These are phyloP conservation scores for Sphaeridia pumilis DNA, from an alignment of 2,888 invertebrate species.

Conservation along the genomic window DNA sequence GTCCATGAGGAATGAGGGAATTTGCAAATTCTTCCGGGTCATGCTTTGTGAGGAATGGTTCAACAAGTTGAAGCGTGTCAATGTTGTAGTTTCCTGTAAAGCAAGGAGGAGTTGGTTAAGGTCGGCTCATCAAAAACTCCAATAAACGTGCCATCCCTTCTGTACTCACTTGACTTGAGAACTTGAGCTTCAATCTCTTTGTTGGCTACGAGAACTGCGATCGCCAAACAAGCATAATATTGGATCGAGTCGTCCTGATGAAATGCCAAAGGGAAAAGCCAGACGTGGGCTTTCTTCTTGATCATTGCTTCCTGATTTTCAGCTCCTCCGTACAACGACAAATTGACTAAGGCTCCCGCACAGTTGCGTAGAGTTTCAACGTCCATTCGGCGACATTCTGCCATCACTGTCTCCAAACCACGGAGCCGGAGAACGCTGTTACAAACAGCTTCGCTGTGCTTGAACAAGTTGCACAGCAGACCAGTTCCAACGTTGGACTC, in stretches of 20 bases:
- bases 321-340: conserved; percentile 90
- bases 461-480: conserved; percentile 84
- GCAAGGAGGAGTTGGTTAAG: too few relatives aligned
- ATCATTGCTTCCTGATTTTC: conserved; percentile 98
- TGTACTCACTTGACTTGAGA: conserved; percentile 54
- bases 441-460: conserved; percentile 92
- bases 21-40: conserved; percentile 90
- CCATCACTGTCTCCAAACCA: conserved; percentile 85
- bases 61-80: conserved; percentile 91
- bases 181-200: conserved; percentile 97
- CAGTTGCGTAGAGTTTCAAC: conserved; percentile 87
- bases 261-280: conserved; percentile 95
- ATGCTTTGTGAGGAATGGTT: conserved; percentile 89
- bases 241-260: conserved; percentile 93
- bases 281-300: conserved; percentile 81
- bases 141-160: too few relatives aligned
- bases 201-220: conserved; percentile 90
- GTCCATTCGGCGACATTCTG: conserved; percentile 86
- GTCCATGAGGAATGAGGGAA: conserved; percentile 81
- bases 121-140: too few relatives aligned
- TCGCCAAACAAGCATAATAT: conserved; percentile 96
- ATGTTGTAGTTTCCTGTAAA: conserved; percentile 10
- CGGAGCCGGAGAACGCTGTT: conserved; percentile 83
- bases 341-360: conserved; percentile 89
- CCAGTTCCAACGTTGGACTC: conserved; percentile 80